Conservation (phyloP, 2,113 vertebrate species). For the Caranx ignobilis region DNA sequence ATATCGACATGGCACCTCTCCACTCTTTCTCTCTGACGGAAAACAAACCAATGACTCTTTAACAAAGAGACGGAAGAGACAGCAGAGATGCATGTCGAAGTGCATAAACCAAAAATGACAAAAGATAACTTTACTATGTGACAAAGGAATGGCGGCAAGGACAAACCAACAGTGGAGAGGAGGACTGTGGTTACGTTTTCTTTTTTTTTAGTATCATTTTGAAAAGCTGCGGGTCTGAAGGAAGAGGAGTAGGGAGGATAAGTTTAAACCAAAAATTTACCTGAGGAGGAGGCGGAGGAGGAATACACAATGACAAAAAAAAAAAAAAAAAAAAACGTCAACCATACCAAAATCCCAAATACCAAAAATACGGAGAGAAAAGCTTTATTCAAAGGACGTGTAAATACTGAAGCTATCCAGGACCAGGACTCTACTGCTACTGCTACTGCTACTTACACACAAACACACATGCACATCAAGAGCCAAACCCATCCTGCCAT, state of each 20-base stretch:
- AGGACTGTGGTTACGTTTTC: conserved; percentile 69
- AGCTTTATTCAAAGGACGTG: conserved; percentile 89
- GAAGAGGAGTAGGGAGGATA: conserved; percentile 73
- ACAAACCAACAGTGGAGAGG: conserved; percentile 54
- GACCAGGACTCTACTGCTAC: conserved; percentile 81
- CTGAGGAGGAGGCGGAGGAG: conserved; percentile 74
- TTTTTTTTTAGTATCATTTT: conserved; percentile 57
- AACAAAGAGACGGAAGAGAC: conserved; percentile 54
- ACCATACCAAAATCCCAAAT: conserved; percentile 88
- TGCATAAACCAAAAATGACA: conserved; percentile 85
- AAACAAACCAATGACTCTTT: conserved; percentile 74
- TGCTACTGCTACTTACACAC: conserved; percentile 37
- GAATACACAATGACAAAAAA: conserved; percentile 81
- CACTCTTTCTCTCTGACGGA: conserved; percentile 64
- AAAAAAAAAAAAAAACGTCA: conserved; percentile 68
- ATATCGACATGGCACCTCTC: conserved; percentile 59
- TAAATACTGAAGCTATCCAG: conserved; percentile 87
- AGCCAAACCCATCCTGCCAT: conserved; percentile 57
- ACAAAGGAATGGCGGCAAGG: conserved; percentile 72
- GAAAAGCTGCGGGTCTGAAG: conserved; percentile 81
- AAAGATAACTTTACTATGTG: conserved; percentile 77
- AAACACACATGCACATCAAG: conserved; percentile 46
- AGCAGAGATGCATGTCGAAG: conserved; percentile 64
- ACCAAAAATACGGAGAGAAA: conserved; percentile 90
- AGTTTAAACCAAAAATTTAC: conserved; percentile 86